A percentile compares a stretch with the other conserved stretches of the same genome.
These are phyloP conservation scores for Agrypnia vestita DNA, from an alignment of 1,140 invertebrate species.

Conservation along the genomic window DNA sequence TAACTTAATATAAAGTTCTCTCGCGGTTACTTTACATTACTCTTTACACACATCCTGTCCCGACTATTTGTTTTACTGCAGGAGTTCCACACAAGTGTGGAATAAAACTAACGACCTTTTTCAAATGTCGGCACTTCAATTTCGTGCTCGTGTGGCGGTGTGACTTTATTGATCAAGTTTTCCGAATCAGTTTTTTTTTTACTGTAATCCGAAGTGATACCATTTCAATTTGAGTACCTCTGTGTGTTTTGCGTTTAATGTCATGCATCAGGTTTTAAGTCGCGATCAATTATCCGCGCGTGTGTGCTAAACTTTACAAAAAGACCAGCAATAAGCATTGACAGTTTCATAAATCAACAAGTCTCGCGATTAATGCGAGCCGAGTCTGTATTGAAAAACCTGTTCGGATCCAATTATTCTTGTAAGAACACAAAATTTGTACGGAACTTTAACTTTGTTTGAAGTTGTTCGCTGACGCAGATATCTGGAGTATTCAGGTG, in stretches of 20 bases:
- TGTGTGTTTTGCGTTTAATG: neutral
- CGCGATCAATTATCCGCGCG: neutral
- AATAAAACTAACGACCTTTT: constrained; percentile 33
- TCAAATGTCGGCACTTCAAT: constrained; percentile 26
- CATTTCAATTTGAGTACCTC: neutral
- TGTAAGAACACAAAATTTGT: neutral
- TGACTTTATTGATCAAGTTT: constrained; percentile 8
- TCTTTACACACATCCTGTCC: neutral
- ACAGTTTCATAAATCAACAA: neutral
- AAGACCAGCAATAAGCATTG: neutral
- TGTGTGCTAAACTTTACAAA: neutral
- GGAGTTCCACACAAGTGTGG: neutral
- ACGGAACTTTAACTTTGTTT: neutral
- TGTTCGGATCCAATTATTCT: neutral
- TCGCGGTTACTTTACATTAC: neutral
- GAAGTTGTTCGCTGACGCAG: neutral
- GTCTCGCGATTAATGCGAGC: neutral
- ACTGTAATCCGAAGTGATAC: neutral
- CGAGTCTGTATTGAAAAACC: constrained; percentile 15
- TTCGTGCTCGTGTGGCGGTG: neutral
- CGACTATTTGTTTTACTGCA: constrained; percentile 6
- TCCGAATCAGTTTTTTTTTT: neutral
- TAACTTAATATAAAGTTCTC: constrained; percentile 24
- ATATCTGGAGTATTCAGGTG: constrained; percentile 25
- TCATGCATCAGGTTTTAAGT: neutral